Base-by-base conservation (phyloP, 2,113 vertebrate species). In the Antechinus stuartii region DNA sequence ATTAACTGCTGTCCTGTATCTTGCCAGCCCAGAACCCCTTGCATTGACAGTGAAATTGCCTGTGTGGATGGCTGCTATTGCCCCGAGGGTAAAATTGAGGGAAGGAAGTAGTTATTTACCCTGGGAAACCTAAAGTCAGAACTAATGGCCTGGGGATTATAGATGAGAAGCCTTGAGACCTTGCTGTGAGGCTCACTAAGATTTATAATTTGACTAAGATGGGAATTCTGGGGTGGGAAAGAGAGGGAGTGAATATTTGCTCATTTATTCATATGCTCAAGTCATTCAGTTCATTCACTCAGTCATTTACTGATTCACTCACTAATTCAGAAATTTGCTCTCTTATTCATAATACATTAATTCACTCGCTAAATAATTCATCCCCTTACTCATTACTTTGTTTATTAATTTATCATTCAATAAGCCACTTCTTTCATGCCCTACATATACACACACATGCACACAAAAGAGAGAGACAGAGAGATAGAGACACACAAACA, bases 51-150 rank as follows among this genome's bases (percentile, higher is more conserved):
- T 94, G 99, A 99, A 97, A 99, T 99, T 91, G 98, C 99, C 95
- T 99, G 99, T 93, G 97, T 99, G 95, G 99, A 99, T 22, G 99
- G 99, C 96, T 99, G 99, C 98, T 99, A 99, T 98, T 99, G 99
- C 97, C 99, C 99, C 0, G 98, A 99, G 0, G 99, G 99, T 99
- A 98, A 24, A 96, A 55, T 11, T 0, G 12, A 16, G 5, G 10
- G 9, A 30, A 50, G 46, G 47, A 50, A 50, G 26, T 27, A 50
- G 89, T 89, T 35, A 89, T 5, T 50, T 47, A 50, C 47, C 68
- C 89, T 50, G 46, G 89, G 47, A 90, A 25, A 47, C 1, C 24
- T 25, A 49, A 90, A 50, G 35, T 1, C 9, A 50, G 46, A 42
- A 25, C 47, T 47, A 76, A 91, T 46, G 54, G 90, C 22, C 52